Evolutionary conservation across 1,140 invertebrate genomes (phyloP), one percentile per base, ranked within the genome.

Genomic region (Drosophila albomicans): DNA sequence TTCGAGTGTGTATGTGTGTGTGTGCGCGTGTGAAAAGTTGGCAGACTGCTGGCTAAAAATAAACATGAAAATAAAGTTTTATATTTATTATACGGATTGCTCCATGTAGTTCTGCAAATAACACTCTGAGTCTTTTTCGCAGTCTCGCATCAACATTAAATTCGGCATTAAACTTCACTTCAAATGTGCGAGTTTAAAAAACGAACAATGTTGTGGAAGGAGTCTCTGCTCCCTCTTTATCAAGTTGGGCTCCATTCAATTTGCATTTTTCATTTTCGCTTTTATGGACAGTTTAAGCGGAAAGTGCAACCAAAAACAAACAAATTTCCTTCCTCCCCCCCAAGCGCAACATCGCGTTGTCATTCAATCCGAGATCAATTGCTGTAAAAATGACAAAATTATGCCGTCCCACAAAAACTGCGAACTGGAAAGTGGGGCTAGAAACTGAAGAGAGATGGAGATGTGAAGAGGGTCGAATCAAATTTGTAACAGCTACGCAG

Each of bases 331-430:
- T 6, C 35, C 43, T 51, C 30, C 35, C 30, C 3, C 41, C 38
- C 25, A 11, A 58, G 1, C 32, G 30, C 52, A 46, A 61, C 71
- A 59, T 56, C 43, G 64, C 58, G 58, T 38, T 78, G 79, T 78
- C 82, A 88, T 84, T 84, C 85, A 88, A 88, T 88, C 78, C 78
- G 69, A 84, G 84, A 88, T 88, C 84, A 88, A 88, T 88, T 88
- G 84, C 84, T 88, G 84, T 88, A 88, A 88, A 87, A 88, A 88
- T 89, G 80, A 71, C 80, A 88, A 88, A 88, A 88, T 88, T 88
- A 84, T 88, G 71, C 84, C 70, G 48, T 13, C 64, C 48, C 16
- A 32, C 28, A 54, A 52, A 6, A 43, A 20, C 20, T 20, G 20
- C n/a, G n/a, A n/a, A n/a, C n/a, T n/a, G n/a, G n/a, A n/a, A n/a